These are phyloP conservation scores for Eupelmus urozonus DNA, from an alignment of 2,888 invertebrate genomes.

Conservation along the genomic window DNA sequence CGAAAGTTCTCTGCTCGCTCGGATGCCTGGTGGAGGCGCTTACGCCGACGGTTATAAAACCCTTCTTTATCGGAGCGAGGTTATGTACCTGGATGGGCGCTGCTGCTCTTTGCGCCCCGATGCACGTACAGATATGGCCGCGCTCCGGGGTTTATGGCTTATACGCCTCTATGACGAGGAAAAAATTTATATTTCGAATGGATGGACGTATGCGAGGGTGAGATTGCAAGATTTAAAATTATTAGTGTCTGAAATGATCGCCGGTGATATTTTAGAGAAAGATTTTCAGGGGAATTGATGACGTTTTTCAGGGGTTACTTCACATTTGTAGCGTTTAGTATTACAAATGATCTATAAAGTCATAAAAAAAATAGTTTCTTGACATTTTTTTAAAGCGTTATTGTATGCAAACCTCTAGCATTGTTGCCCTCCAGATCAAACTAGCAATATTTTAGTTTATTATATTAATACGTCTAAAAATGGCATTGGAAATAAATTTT, in stretches of 20 bases:
- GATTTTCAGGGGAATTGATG: neutral
- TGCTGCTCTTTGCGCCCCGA: neutral
- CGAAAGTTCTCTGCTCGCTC: slow-evolving; percentile 30
- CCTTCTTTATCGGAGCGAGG: slow-evolving; percentile 55
- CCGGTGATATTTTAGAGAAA: too few relatives aligned
- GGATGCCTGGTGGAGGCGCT: slow-evolving; percentile 12
- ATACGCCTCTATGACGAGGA: neutral
- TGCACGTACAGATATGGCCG: slow-evolving; percentile 21
- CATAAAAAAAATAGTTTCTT: too few relatives aligned
- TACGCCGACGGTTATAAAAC: slow-evolving; percentile 52
- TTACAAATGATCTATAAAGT: too few relatives aligned
- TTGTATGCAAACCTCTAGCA: too few relatives aligned
- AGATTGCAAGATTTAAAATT: neutral
- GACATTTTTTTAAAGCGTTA: too few relatives aligned
- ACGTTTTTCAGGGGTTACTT: neutral
- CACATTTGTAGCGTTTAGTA: too few relatives aligned
- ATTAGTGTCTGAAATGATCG: neutral
- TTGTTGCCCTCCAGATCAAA: too few relatives aligned
- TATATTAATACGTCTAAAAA: too few relatives aligned
- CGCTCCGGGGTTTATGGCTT: slow-evolving; percentile 1
- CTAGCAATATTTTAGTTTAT: too few relatives aligned
- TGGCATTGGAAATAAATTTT: too few relatives aligned
- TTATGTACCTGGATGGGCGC: slow-evolving; percentile 46
- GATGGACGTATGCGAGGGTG: neutral
- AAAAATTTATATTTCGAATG: neutral